Evolutionary conservation across 2,797 vertebrate species (phyloP), one percentile per base, ranked within the genome.

Genomic region (Pyrrhura leucotis): DNA sequence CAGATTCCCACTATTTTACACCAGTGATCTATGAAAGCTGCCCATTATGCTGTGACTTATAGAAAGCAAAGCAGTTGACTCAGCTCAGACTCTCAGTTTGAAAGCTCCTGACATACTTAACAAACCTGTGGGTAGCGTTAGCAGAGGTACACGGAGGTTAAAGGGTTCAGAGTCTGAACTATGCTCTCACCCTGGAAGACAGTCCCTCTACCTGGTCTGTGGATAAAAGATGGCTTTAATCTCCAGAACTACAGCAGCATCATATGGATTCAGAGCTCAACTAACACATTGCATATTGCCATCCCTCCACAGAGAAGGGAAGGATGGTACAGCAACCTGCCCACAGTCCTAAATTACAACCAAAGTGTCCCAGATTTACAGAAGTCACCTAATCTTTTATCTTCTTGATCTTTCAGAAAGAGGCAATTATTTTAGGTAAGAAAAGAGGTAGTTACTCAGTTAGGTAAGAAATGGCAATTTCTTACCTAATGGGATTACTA

Each of bases 41-140:
- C 42, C 20, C 1, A 0, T 51, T 35, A 17, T 16, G 6, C 44
- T 4, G 0, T 16, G 35, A 78, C 35, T 40, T 23, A 29, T 4
- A 68, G 23, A 45, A 29, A 47, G 61, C 47, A 74, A 73, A 1
- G 4, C 44, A 61, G 45, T 7, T 48, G 69, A 62, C 31, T 48
- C 59, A 39, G 50, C 71, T 69, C 71, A 59, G 44, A 14, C 47
- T 80, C 35, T 48, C 19, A 73, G 40, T 61, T 17, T 29, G 59
- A 73, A 81, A 88, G 29, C 17, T 78, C n/a, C 40, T 56, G 40
- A 66, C 7, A 2, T 7, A 31, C n/a, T 82, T 12, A 75, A 89
- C 62, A 75, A 81, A 81, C 18, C 19, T 39, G 28, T 37, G n/a
- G 25, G n/a, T 7, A 68, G 37, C 20, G 10, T 54, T 39, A 65